Conservation (phyloP, 2,797 vertebrate genomes). For the Chaenodraco wilsoni region DNA sequence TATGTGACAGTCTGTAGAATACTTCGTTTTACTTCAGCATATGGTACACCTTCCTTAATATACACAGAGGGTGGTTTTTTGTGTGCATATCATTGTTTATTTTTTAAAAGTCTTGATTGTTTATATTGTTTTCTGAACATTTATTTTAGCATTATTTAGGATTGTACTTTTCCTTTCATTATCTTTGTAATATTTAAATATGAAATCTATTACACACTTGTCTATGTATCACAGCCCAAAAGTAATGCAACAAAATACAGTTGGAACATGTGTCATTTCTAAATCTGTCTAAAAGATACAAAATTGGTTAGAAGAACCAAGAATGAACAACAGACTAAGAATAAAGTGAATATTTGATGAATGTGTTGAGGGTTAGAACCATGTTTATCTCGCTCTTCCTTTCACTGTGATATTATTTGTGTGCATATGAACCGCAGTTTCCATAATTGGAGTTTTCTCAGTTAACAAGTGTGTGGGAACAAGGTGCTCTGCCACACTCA, state of each 20-base stretch:
- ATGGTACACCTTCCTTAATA: not conserved
- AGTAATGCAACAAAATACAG: no score
- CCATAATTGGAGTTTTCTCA: not conserved
- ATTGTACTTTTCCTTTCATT: no score
- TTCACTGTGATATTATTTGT: not conserved
- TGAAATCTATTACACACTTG: no score
- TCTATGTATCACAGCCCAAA: no score
- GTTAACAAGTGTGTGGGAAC: not conserved
- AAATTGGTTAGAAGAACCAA: no score
- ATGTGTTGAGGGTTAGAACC: not conserved
- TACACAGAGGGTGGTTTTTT: not conserved
- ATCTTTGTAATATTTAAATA: no score
- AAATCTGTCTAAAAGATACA: no score
- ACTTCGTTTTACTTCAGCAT: not conserved
- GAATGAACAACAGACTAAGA: not conserved
- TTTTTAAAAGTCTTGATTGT: not conserved
- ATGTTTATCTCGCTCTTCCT: not conserved
- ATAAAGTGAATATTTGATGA: not conserved
- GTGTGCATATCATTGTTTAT: not conserved
- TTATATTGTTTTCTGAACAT: not conserved
- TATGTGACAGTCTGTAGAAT: not conserved
- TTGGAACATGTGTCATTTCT: no score
- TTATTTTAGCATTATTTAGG: no score
- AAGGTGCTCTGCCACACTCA: slow-evolving; percentile 70
- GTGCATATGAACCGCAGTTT: not conserved